Evolutionary conservation across 2,888 invertebrate species (phyloP), one percentile per base, ranked within the genome.

Genomic region (Mellilla xanthometata): DNA sequence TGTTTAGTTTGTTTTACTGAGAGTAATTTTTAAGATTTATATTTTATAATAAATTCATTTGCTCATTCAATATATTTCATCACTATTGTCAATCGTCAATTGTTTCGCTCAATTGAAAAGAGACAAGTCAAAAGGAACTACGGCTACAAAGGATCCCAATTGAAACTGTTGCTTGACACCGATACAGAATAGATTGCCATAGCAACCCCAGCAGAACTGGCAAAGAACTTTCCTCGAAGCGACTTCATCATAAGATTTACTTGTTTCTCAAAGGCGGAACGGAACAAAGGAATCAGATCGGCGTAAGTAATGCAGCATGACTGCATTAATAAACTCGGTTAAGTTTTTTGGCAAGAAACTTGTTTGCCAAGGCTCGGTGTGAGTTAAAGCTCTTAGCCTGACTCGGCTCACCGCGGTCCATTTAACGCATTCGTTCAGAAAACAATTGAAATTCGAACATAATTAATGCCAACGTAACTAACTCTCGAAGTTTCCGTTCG

Each of bases 281-380:
- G 32, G 49, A 75, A 81, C 75, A 81, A 77, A 76, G 68, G 70
- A 77, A 60, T 76, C 67, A 62, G 69, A 71, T 74, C 49, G 52
- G 64, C 68, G 73, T 66, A 56, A 76, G 68, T 81, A 82, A 84
- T 72, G 65, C 62, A 66, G 65, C 66, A 65, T 64, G 76, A 77
- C 76, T 80, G 72, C 73, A 79, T 82, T 82, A 83, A 81, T 83
- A 74, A 75, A 79, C 66, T 69, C 60, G 7, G 39, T 58, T 53
- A 76, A 83, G 77, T 79, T 82, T 85, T 84, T 85, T 85, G 85
- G 83, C 83, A 81, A 65, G 62, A 54, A 64, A 64, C 62, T 73
- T 72, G 62, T 67, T 66, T 72, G 62, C 56, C 61, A 56, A 27
- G 36, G 11, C 19, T 28, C 19, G 52, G 49, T 49, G 40, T 53